phyloP scores from a whole-genome alignment of 2,113 vertebrate genomes.

The Pluvianellus socialis region DNA sequence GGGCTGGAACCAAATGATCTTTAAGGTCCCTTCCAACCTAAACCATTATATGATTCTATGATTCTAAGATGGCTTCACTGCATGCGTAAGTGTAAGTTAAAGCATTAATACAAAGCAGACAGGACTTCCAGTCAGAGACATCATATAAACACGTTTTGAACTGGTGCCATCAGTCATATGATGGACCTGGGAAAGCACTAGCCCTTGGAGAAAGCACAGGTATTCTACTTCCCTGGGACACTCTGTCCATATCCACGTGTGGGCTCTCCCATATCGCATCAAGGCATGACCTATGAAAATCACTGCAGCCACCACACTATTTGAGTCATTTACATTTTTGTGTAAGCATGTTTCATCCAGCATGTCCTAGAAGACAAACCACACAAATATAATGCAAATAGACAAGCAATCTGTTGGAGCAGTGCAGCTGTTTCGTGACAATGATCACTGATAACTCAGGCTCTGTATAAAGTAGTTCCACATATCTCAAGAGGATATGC shows the following conservation, averaged over 20 bases:
- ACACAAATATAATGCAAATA: conserved; percentile 37
- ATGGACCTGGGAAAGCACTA: not conserved
- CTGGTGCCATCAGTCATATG: not conserved
- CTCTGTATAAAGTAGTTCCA: not conserved
- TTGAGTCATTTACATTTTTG: not conserved
- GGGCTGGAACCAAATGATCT: too few species aligned
- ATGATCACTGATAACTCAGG: not conserved
- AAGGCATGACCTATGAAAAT: not conserved
- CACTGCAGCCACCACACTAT: not conserved
- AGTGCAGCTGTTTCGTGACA: conserved; percentile 6
- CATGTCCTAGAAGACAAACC: conserved; percentile 35
- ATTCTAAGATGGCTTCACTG: not conserved
- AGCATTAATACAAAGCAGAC: not conserved
- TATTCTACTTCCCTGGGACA: not conserved
- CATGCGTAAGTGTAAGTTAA: not conserved
- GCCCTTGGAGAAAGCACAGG: not conserved
- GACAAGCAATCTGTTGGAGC: conserved; percentile 25
- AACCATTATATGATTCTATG: too few species aligned
- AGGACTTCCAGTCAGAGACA: not conserved
- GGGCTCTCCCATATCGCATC: not conserved
- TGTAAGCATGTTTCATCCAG: not conserved
- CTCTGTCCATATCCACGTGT: not conserved
- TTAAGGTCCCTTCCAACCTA: too few species aligned
- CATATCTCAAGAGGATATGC: not conserved
- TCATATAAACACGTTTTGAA: not conserved